Percentiles rank a stretch among this genome's conserved stretches.
Conservation (phyloP, 30 jellyfish, hydroid and myxozoan species). For the Catostylus mosaicus region DNA sequence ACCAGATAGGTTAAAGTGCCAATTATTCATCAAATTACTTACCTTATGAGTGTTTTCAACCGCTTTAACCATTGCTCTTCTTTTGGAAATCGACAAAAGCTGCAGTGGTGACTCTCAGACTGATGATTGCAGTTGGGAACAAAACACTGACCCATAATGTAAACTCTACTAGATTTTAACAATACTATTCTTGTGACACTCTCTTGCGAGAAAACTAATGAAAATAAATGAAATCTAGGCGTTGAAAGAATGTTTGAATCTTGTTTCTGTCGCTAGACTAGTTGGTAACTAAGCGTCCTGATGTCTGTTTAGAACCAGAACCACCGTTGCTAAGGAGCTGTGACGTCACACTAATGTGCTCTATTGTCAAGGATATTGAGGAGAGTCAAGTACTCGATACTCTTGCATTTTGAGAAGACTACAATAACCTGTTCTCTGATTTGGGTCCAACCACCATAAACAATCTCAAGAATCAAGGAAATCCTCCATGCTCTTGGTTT, state of each 20-base stretch:
- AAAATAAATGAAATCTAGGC: slow-evolving; percentile 6
- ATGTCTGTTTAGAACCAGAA: slow-evolving; percentile 23
- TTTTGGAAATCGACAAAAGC: slow-evolving; percentile 28
- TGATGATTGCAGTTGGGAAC: slow-evolving; percentile 38
- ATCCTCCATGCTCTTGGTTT: slow-evolving; percentile 47
- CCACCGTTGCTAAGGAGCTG: slow-evolving; percentile 11
- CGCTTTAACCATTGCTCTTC: slow-evolving; percentile 8
- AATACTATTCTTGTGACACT: not conserved
- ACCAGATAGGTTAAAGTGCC: not conserved
- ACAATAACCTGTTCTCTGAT: slow-evolving; percentile 34
- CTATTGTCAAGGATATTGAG: slow-evolving; percentile 49
- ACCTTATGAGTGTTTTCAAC: slow-evolving; percentile 11
- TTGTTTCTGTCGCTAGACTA: slow-evolving; percentile 1
- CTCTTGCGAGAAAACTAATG: not conserved
- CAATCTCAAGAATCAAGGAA: slow-evolving; percentile 16
- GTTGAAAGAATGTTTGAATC: slow-evolving; percentile 2
- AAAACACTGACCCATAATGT: slow-evolving; percentile 27
- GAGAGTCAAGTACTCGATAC: slow-evolving; percentile 23
- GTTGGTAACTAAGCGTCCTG: slow-evolving; percentile 6
- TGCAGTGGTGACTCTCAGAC: slow-evolving; percentile 20
- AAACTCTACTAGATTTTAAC: not conserved
- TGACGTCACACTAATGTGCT: slow-evolving; percentile 38
- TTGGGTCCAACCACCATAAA: slow-evolving; percentile 58
- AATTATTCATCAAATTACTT: slow-evolving; percentile 1
- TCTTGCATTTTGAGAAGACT: slow-evolving; percentile 38